Base-by-base conservation (phyloP, 2,113 vertebrate species). In the Paraplagusia blochii region DNA sequence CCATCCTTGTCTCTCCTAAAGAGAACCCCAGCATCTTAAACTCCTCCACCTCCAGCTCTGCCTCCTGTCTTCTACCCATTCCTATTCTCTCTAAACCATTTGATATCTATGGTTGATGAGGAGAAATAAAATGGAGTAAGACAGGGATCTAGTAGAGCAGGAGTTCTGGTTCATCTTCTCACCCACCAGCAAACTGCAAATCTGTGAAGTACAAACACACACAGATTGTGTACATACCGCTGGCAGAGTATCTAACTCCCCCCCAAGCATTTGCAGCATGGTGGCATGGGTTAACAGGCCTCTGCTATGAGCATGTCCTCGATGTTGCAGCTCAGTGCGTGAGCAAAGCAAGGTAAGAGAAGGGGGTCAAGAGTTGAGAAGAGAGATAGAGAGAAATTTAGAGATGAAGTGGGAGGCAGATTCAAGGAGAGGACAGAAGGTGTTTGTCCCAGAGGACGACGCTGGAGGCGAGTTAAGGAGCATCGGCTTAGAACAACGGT, bases 201-300 rank as follows among this genome's bases (percentile, higher is more conserved):
- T 45, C 33, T 63, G 55, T 62, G 52, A 63, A 17, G 36, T 2
- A 36, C 63, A 65, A 56, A 63, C 63, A 57, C 19, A 45, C 38
- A 68, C n/a, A 60, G 17, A 43, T 35, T 47, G 52, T 52, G 42
- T 45, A 49, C 53, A 9, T 51, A 61, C 77, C 63, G 44, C 61
- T 47, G 76, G 80, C 78, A 53, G 62, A 70, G 72, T 39, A 81
- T 72, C 63, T 58, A 75, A 56, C 2, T 59, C 69, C 66, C 72
- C 70, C 44, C 79, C n/a, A n/a, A 57, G 62, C 60, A 69, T 77
- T 81, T 61, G 81, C 84, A 76, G 33, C 77, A 73, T 72, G 86
- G 84, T 87, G 72, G 69, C 70, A 60, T 50, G 69, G 76, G 83
- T 88, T 89, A 91, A 85, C 83, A 68, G 80, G 76, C 55, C 69